Evolutionary conservation across 2,888 invertebrate species (phyloP).

Genomic region (Seira musarum): DNA sequence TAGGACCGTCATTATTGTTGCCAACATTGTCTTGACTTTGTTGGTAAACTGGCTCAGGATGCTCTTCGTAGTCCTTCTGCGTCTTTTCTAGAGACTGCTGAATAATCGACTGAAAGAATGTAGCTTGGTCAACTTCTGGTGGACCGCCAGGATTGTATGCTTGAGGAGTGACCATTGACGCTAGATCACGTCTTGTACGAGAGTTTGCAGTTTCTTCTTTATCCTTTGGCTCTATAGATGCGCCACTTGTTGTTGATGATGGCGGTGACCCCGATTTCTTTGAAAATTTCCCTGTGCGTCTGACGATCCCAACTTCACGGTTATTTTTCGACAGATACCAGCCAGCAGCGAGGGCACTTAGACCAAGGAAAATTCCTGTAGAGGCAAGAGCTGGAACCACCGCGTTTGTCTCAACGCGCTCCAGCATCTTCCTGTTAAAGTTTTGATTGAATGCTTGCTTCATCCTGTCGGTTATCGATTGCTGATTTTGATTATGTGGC

Average conservation of each 20-base stretch:
- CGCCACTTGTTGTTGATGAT: not conserved
- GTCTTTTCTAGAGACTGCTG: conserved; percentile 69
- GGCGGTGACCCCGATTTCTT: conserved; percentile 39
- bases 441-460: conserved; percentile 65
- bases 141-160: conserved; percentile 32
- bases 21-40: conserved; percentile 26
- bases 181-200: conserved; percentile 49
- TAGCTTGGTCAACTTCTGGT: conserved; percentile 65
- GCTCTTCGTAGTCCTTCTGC: conserved; percentile 65
- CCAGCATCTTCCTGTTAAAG: conserved; percentile 64
- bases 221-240: conserved; percentile 20
- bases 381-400: conserved; percentile 68
- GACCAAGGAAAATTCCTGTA: conserved; percentile 67
- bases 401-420: conserved; percentile 65
- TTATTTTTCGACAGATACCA: conserved; percentile 69
- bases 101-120: conserved; percentile 70
- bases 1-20: not conserved
- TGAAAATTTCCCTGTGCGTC: conserved; percentile 63
- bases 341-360: conserved; percentile 69
- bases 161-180: conserved; percentile 39
- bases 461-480: conserved; percentile 53
- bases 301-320: conserved; percentile 68
- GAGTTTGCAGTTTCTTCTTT: conserved; percentile 15
- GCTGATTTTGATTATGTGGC: conserved; percentile 19
- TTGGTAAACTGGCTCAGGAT: conserved; percentile 31